Percentiles rank a stretch among this genome's conserved stretches.
Evolutionary conservation across 2,797 vertebrate genomes (phyloP).

Genomic region (Arvicola amphibius): DNA sequence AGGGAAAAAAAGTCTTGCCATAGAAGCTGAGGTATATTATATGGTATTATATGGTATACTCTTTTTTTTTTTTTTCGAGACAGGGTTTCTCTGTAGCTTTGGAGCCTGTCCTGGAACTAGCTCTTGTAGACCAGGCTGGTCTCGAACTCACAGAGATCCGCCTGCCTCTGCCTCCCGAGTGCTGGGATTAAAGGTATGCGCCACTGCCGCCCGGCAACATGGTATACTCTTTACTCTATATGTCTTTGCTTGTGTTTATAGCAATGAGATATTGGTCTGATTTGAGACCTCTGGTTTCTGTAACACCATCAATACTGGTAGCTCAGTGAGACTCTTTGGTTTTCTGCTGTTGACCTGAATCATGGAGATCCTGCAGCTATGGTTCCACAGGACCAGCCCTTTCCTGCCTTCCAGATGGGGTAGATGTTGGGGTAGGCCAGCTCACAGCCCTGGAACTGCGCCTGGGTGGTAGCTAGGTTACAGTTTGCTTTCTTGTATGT

Average conservation of each 20-base stretch:
- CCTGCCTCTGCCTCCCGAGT: no score
- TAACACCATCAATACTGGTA: neutral
- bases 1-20: neutral
- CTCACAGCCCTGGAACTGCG: neutral
- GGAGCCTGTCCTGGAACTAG: no score
- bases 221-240: neutral
- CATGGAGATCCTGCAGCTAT: neutral
- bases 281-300: neutral
- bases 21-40: neutral
- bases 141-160: no score
- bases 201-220: no score
- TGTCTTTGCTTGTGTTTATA: neutral
- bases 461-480: neutral
- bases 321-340: neutral
- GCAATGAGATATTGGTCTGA: neutral
- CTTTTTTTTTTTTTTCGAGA: no score
- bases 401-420: no score
- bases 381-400: neutral
- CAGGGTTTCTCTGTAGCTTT: no score
- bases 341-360: neutral
- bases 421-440: neutral
- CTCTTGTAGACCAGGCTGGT: no score
- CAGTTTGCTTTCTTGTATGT: accelerated
- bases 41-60: no score
- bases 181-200: no score